Evolutionary conservation across 2,797 vertebrate genomes (phyloP), one percentile per base, ranked within the genome.

Genomic region (Podargus strigoides): DNA sequence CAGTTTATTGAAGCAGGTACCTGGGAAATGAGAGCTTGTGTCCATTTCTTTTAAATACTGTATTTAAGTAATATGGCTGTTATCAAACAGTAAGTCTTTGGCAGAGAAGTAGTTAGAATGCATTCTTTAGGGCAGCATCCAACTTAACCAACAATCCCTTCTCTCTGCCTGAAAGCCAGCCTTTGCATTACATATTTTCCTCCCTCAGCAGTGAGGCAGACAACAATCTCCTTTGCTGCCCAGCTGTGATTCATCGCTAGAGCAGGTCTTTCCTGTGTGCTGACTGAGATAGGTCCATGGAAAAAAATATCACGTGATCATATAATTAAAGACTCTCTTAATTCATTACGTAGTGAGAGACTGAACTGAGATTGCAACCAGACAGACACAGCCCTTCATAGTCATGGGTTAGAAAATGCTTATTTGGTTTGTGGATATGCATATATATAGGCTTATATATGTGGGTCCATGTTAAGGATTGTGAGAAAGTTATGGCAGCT

Each of bases 251-350:
- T 97, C 96, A 97, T 41, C 4, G 1, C 88, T 7, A 15, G 93
- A 97, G 96, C 96, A 95, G 94, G 95, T 97, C 96, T 96, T 92
- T 94, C 96, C 93, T 95, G 96, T 96, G 95, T 92, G 94, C 92
- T 84, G 75, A 7, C 87, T 90, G 73, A 64, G 84, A 90, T 47
- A 88, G 94, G 87, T 94, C 90, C 80, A 12, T 86, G 94, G 95
- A 95, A 96, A 85, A 82, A 95, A 90, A 67, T 20, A 88, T 20
- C 96, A 96, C 55, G 90, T 94, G 96, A 75, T 46, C 73, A 3
- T 20, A 15, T 95, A 96, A 96, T 96, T 91, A 96, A 95, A 96
- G 95, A 46, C 93, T 94, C 74, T 39, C 9, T 88, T 55, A 41
- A 94, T 96, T 96, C 73, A 44, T 96, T 86, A 75, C 62, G 9